Conservation (phyloP, 1,140 invertebrate genomes). For the Drosophila pandora region DNA sequence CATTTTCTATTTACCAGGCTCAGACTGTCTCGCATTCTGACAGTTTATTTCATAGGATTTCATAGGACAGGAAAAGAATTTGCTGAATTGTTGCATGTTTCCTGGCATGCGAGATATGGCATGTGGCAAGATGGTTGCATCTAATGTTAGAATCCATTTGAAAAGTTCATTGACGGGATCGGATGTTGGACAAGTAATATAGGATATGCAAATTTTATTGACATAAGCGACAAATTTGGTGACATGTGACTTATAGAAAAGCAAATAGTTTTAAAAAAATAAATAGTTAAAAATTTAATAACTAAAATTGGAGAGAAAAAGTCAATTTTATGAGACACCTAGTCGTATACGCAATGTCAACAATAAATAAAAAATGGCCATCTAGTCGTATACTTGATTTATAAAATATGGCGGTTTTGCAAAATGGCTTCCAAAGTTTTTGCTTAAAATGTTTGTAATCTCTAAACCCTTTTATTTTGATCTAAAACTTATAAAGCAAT, state of each 20-base stretch:
- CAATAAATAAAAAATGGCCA: background rate
- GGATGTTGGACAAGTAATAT: background rate
- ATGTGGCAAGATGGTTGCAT: slow-evolving; percentile 50
- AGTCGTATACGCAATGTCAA: background rate
- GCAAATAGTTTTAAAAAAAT: background rate
- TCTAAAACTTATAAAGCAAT: no score
- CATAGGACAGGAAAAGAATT: slow-evolving; percentile 34
- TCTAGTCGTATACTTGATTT: background rate
- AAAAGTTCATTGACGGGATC: slow-evolving; percentile 15
- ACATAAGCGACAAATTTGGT: background rate
- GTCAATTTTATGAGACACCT: background rate
- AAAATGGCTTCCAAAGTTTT: background rate
- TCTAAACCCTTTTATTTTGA: no score
- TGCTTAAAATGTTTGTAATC: no score
- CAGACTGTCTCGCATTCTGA: slow-evolving; percentile 50
- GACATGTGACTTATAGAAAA: background rate
- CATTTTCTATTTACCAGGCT: slow-evolving; percentile 70
- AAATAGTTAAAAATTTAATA: background rate
- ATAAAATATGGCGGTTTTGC: background rate
- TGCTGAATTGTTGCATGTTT: slow-evolving; percentile 58
- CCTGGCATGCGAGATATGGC: slow-evolving; percentile 46
- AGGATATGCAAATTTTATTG: background rate
- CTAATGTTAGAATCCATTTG: slow-evolving; percentile 19
- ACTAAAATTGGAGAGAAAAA: background rate
- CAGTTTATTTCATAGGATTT: slow-evolving; percentile 65